A percentile compares a stretch with the other conserved stretches of the same genome.
phyloP scores from a whole-genome alignment of 92 coral and sea anemone genomes.

The Porites rus region DNA sequence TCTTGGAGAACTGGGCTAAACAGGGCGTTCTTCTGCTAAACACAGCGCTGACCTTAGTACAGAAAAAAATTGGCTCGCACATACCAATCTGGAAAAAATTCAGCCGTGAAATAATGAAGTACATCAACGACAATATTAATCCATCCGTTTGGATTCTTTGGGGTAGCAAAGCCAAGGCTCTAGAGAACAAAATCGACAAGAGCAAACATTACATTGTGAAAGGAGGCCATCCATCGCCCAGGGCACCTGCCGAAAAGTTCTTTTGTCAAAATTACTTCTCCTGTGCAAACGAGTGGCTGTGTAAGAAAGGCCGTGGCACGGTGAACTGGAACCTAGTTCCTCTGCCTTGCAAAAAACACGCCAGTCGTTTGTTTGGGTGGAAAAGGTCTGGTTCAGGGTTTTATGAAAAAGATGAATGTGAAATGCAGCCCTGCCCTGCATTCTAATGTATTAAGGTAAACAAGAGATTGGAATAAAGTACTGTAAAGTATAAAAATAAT shows the following conservation, averaged over 20 bases:
- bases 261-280: conserved; percentile 68
- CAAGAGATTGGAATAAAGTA: not conserved
- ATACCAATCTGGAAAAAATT: conserved; percentile 59
- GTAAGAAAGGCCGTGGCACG: conserved; percentile 53
- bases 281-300: conserved; percentile 66
- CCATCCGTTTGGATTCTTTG: conserved; percentile 74
- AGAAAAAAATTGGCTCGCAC: conserved; percentile 59
- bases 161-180: conserved; percentile 58
- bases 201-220: conserved; percentile 59
- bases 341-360: conserved; percentile 66
- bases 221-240: conserved; percentile 76
- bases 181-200: conserved; percentile 39
- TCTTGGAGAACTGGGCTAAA: conserved; percentile 53
- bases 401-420: conserved; percentile 45
- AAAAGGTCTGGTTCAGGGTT: conserved; percentile 37
- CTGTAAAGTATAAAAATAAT: too few species aligned
- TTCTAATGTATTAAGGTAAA: not conserved
- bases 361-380: conserved; percentile 56
- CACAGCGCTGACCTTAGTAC: conserved; percentile 67
- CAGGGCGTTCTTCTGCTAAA: conserved; percentile 70
- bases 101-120: conserved; percentile 25
- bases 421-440: conserved; percentile 60
- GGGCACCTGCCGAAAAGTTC: conserved; percentile 37
- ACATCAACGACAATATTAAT: conserved; percentile 42
- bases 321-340: conserved; percentile 68